phyloP scores from a whole-genome alignment of 2,888 invertebrate species.

The Acanthosepion lycidas region DNA sequence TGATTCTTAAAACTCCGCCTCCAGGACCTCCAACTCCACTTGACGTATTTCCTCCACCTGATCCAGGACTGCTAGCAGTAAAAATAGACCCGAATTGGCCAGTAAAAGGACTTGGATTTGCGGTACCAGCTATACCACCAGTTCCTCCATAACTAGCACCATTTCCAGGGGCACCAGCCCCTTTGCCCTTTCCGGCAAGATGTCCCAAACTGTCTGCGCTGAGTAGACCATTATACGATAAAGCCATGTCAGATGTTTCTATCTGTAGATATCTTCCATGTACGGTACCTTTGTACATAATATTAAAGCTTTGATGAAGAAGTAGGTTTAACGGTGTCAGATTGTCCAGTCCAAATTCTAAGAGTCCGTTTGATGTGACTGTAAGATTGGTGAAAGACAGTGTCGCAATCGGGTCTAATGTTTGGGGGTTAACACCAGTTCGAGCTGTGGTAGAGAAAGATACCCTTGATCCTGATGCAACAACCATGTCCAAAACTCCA shows the following conservation, averaged over 20 bases:
- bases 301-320: constrained; percentile 54
- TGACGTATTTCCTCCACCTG: constrained; percentile 56
- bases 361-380: constrained; percentile 58
- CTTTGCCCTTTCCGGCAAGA: constrained; percentile 51
- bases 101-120: constrained; percentile 46
- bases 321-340: constrained; percentile 53
- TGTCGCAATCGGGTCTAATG: constrained; percentile 53
- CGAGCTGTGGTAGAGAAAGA: constrained; percentile 54
- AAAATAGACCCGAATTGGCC: constrained; percentile 51
- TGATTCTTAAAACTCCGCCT: constrained; percentile 57
- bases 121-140: constrained; percentile 57
- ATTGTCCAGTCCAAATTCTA: constrained; percentile 56
- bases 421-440: constrained; percentile 53
- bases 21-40: constrained; percentile 52
- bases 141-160: constrained; percentile 64
- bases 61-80: constrained; percentile 53
- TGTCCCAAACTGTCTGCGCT: constrained; percentile 54
- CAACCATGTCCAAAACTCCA: constrained; percentile 58
- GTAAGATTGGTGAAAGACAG: constrained; percentile 57
- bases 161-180: constrained; percentile 54
- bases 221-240: constrained; percentile 58
- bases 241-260: constrained; percentile 53
- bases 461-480: constrained; percentile 57
- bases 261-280: constrained; percentile 55
- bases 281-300: constrained; percentile 58